Conservation (phyloP, 2,113 vertebrate genomes). For the Phylloscopus trochiloides region DNA sequence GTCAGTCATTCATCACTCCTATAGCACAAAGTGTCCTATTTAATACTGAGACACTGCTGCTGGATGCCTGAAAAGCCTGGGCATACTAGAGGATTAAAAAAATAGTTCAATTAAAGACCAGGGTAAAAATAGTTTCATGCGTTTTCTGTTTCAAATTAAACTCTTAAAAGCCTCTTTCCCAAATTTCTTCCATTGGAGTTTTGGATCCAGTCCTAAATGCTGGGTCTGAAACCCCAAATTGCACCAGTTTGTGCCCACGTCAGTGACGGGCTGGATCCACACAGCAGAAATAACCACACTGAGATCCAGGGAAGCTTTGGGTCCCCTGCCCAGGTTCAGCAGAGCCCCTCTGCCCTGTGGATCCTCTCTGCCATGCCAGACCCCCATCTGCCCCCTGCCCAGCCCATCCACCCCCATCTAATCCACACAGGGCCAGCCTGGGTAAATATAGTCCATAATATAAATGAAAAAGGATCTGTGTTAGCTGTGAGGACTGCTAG, state of each 20-base stretch:
- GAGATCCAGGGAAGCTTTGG: neutral
- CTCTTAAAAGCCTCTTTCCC: slow-evolving; percentile 19
- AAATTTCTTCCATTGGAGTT: neutral
- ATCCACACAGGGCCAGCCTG: neutral
- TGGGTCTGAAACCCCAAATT: slow-evolving; percentile 27
- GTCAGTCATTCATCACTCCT: neutral
- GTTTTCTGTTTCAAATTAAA: slow-evolving; percentile 55
- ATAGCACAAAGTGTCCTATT: neutral
- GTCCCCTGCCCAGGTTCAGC: neutral
- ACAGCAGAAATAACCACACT: neutral
- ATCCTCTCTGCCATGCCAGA: neutral
- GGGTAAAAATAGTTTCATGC: slow-evolving; percentile 3
- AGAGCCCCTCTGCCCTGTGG: neutral
- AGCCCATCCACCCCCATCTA: neutral
- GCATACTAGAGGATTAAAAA: neutral
- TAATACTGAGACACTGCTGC: neutral
- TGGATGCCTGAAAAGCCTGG: neutral
- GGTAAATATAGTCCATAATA: neutral
- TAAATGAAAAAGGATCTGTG: neutral
- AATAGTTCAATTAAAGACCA: neutral
- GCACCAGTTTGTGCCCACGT: neutral
- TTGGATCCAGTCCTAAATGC: slow-evolving; percentile 5
- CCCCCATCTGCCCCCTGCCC: too few relatives aligned
- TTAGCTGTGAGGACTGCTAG: neutral
- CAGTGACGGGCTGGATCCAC: neutral